phyloP scores from a whole-genome alignment of 2,113 vertebrate genomes.

The Ptyas mucosa region DNA sequence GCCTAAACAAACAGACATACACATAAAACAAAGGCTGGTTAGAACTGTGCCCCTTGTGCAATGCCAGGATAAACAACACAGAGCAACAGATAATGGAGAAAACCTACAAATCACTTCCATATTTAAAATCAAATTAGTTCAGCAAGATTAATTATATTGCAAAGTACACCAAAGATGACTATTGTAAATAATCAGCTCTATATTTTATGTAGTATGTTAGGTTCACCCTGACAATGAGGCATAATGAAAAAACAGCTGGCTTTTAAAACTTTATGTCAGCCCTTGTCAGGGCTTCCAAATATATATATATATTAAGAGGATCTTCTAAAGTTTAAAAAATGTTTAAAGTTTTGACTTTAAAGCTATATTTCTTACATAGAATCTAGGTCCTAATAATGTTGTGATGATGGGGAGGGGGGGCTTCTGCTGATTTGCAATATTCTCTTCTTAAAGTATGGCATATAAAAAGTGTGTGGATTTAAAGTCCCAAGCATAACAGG shows the following conservation, averaged over 20 bases:
- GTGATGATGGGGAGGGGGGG: background rate
- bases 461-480: background rate
- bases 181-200: constrained; percentile 18
- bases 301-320: background rate
- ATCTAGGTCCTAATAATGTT: background rate
- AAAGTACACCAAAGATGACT: background rate
- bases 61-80: constrained; percentile 12
- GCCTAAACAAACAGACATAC: constrained; percentile 6
- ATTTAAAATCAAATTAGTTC: constrained; percentile 25
- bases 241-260: constrained; percentile 35
- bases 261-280: constrained; percentile 24
- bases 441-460: background rate
- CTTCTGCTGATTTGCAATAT: background rate
- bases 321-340: constrained; percentile 1
- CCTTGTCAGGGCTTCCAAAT: constrained; percentile 19
- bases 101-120: constrained; percentile 16
- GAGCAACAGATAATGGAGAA: background rate
- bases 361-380: constrained; percentile 27
- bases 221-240: constrained; percentile 17
- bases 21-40: background rate
- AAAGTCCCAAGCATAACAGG: background rate
- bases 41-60: background rate
- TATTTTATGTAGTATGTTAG: constrained; percentile 12
- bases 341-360: constrained; percentile 22
- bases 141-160: constrained; percentile 12